Percentiles rank a stretch among this genome's conserved stretches.
Evolutionary conservation across 2,113 vertebrate genomes (phyloP).

Genomic region (Panthera tigris): DNA sequence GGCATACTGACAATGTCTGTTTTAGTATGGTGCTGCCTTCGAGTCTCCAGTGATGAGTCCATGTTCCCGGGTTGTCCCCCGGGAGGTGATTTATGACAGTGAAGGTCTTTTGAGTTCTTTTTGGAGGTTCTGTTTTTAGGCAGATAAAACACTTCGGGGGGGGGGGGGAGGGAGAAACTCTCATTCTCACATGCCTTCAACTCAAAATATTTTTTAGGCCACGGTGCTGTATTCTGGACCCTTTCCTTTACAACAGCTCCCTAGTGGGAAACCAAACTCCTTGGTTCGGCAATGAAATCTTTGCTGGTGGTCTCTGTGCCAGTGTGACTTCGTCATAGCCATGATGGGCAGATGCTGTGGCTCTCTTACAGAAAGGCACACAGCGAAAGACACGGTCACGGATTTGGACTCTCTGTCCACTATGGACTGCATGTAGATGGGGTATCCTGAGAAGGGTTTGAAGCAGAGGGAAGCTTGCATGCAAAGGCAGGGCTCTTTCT

Average conservation of each 20-base stretch:
- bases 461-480: background rate
- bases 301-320: background rate
- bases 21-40: too few species aligned
- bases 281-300: too few species aligned
- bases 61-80: background rate
- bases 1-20: too few species aligned
- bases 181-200: background rate
- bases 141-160: background rate
- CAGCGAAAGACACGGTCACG: rapidly evolving
- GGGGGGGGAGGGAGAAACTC: background rate
- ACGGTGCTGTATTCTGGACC: background rate
- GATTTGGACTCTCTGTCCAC: too few species aligned
- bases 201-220: background rate
- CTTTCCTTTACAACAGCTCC: background rate
- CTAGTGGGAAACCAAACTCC: rapidly evolving
- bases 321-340: background rate
- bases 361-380: background rate
- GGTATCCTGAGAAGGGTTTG: background rate
- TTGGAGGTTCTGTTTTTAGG: background rate
- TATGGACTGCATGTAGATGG: too few species aligned
- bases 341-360: background rate
- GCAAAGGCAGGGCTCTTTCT: background rate
- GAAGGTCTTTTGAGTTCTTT: background rate
- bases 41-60: background rate
- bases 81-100: too few species aligned